phyloP scores from a whole-genome alignment of 2,797 vertebrate genomes.

The Sphenodon punctatus region DNA sequence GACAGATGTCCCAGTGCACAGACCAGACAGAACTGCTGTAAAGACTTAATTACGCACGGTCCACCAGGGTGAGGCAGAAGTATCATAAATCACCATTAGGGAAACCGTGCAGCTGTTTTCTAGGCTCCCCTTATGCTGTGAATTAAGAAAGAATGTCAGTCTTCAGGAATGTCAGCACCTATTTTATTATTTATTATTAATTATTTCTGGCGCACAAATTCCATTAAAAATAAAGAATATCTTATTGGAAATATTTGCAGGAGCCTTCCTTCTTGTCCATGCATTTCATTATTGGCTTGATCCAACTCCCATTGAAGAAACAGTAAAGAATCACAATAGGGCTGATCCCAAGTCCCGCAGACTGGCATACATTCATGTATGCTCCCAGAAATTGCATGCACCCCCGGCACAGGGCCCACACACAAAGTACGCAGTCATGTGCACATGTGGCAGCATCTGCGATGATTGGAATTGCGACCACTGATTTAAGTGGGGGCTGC shows the following conservation, averaged over 20 bases:
- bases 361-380: no score
- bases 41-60: not conserved
- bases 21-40: no score
- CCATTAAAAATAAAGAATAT: not conserved
- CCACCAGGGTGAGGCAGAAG: not conserved
- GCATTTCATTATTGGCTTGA: fast-evolving
- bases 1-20: no score
- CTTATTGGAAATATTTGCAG: not conserved
- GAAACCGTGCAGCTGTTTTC: no score
- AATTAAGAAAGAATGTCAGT: not conserved
- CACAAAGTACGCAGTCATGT: no score
- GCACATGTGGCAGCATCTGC: no score
- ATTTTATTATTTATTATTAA: no score
- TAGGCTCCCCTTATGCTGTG: not conserved
- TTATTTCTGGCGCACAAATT: not conserved
- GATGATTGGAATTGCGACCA: no score
- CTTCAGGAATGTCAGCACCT: not conserved
- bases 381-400: no score
- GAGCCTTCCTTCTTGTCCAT: not conserved
- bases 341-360: no score
- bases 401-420: no score
- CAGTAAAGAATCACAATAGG: not conserved
- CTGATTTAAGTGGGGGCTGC: not conserved
- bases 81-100: not conserved
- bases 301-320: not conserved